A percentile compares a stretch with the other conserved stretches of the same genome.
phyloP scores from a whole-genome alignment of 2,113 vertebrate species.

The Eleginops maclovinus region DNA sequence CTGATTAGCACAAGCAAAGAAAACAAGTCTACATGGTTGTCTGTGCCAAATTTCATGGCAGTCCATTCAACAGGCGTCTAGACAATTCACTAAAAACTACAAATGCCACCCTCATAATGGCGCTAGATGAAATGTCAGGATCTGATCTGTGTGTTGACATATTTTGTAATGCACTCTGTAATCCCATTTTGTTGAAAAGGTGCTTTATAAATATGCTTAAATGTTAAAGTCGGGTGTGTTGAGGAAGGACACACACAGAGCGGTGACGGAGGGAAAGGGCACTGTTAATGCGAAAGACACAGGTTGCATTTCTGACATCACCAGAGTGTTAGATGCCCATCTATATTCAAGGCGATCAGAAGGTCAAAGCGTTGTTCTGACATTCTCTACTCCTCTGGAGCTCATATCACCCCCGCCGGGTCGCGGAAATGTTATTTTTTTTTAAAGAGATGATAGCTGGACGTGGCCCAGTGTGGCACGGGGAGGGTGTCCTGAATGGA shows the following conservation, averaged over 20 bases:
- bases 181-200: slow-evolving; percentile 9
- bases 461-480: slow-evolving; percentile 22
- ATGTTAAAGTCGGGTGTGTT: slow-evolving; percentile 9
- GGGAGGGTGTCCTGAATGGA: slow-evolving; percentile 59
- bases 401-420: slow-evolving; percentile 17
- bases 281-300: slow-evolving; percentile 60
- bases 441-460: slow-evolving; percentile 63
- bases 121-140: not conserved
- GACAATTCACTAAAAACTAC: not conserved
- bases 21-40: too few species aligned
- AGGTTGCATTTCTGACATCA: slow-evolving; percentile 55
- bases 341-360: slow-evolving; percentile 73
- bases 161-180: not conserved
- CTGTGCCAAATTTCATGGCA: not conserved
- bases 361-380: slow-evolving; percentile 76
- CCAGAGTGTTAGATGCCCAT: slow-evolving; percentile 64
- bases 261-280: slow-evolving; percentile 63
- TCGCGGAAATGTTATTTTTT: slow-evolving; percentile 69
- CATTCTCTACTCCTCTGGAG: slow-evolving; percentile 75
- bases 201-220: slow-evolving; percentile 16
- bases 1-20: not conserved
- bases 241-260: slow-evolving; percentile 13
- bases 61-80: not conserved
- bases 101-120: not conserved
- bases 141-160: not conserved